These are phyloP conservation scores for Hyaena hyaena DNA, from an alignment of 2,113 vertebrate species.

Conservation along the genomic window DNA sequence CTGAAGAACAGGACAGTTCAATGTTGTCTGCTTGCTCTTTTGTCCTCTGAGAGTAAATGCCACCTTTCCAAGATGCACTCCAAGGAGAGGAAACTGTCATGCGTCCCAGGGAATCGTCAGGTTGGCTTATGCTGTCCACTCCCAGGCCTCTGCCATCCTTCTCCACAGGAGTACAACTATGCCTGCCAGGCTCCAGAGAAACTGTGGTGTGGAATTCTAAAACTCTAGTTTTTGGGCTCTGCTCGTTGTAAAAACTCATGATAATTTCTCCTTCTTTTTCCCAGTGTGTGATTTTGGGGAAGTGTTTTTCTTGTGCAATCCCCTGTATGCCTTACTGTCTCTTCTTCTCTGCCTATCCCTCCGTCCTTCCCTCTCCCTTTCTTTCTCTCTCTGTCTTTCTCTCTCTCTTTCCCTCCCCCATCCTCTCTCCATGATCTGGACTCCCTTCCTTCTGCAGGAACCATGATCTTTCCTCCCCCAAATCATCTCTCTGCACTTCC, in stretches of 20 bases:
- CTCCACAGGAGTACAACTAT: neutral
- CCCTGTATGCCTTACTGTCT: neutral
- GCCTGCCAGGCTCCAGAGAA: neutral
- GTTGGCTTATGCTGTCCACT: neutral
- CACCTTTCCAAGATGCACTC: neutral
- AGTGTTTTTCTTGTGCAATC: neutral
- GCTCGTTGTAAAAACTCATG: neutral
- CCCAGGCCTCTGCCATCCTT: neutral
- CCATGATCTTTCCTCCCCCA: neutral
- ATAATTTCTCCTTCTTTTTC: neutral
- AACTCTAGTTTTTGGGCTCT: neutral
- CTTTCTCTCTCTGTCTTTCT: neutral
- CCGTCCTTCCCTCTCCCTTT: too few relatives aligned
- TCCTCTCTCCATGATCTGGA: too few relatives aligned
- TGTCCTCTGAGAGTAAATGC: neutral
- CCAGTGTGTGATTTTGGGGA: neutral
- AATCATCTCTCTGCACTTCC: neutral
- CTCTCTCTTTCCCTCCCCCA: neutral
- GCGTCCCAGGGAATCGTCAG: neutral
- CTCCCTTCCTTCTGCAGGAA: too few relatives aligned
- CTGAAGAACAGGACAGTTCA: neutral
- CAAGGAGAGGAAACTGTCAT: neutral
- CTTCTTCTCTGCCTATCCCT: neutral
- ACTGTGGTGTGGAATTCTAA: neutral
- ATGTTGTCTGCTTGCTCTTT: neutral